phyloP scores from a whole-genome alignment of 2,888 invertebrate species.

The Lissocephala sabroskyi region DNA sequence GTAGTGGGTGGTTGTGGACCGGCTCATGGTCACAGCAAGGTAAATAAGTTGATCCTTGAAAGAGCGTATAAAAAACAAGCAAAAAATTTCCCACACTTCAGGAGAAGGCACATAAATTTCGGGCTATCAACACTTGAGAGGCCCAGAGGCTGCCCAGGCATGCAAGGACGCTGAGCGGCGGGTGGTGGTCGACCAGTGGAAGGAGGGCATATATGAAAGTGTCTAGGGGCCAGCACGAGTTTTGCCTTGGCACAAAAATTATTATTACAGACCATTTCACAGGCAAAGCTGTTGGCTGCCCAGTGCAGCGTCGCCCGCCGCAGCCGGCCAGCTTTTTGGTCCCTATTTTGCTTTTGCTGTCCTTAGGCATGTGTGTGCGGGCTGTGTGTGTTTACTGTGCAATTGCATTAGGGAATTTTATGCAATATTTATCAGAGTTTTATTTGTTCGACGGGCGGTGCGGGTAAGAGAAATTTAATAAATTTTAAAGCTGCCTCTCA shows the following conservation, averaged over 20 bases:
- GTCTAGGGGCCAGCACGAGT: too few relatives aligned
- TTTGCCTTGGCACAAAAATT: background rate
- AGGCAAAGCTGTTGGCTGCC: background rate
- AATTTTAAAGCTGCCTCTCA: background rate
- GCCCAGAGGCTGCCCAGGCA: slow-evolving; percentile 6
- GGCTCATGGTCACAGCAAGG: too few relatives aligned
- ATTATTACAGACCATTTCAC: slow-evolving; percentile 4
- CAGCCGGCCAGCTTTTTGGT: too few relatives aligned
- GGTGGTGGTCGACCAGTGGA: too few relatives aligned
- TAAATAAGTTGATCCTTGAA: slow-evolving; percentile 19
- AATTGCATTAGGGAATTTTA: slow-evolving; percentile 42
- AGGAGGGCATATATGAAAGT: too few relatives aligned
- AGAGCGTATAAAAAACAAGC: too few relatives aligned
- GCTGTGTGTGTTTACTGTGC: slow-evolving; percentile 15
- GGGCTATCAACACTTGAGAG: slow-evolving; percentile 20
- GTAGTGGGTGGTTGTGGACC: too few relatives aligned
- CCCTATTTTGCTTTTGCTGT: too few relatives aligned
- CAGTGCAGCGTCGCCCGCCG: background rate
- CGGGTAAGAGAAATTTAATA: background rate
- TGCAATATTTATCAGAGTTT: slow-evolving; percentile 32
- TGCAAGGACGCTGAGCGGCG: too few relatives aligned
- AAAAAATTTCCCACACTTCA: slow-evolving; percentile 20
- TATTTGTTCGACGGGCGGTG: slow-evolving; percentile 3
- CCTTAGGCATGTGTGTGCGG: too few relatives aligned
- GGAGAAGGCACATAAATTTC: slow-evolving; percentile 25